phyloP scores from a whole-genome alignment of 2,797 vertebrate species.

The Typhlichthys subterraneus region DNA sequence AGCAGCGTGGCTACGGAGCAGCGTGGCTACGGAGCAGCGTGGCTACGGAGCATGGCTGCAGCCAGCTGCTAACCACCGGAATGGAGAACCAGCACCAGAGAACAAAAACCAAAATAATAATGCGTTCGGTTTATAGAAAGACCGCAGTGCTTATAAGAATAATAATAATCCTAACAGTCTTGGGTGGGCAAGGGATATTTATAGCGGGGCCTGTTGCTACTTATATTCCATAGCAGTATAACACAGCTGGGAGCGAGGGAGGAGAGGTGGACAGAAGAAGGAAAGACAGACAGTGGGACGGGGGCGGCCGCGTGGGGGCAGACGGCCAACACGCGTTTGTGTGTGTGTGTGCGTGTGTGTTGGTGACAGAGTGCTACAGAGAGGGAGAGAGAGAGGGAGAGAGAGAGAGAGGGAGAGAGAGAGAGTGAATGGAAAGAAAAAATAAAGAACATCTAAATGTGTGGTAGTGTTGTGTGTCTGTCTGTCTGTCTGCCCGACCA shows the following conservation, averaged over 20 bases:
- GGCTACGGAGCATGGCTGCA: not conserved
- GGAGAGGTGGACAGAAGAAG: slow-evolving; percentile 51
- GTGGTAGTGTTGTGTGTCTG: slow-evolving; percentile 2
- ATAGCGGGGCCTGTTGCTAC: slow-evolving; percentile 66
- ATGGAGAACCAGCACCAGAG: slow-evolving; percentile 14
- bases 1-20: not conserved
- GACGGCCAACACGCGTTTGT: slow-evolving; percentile 30
- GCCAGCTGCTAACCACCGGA: slow-evolving; percentile 24
- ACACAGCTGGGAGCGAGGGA: slow-evolving; percentile 69
- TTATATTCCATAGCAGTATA: slow-evolving; percentile 67
- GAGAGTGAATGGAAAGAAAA: not conserved
- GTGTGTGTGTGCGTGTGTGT: slow-evolving; percentile 15
- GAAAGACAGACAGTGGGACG: slow-evolving; percentile 26
- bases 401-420: slow-evolving; percentile 5
- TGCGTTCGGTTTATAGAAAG: slow-evolving; percentile 61
- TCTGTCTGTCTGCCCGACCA: slow-evolving; percentile 3
- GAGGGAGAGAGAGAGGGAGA: slow-evolving; percentile 17
- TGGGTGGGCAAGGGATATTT: slow-evolving; percentile 76
- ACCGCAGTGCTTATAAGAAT: slow-evolving; percentile 72
- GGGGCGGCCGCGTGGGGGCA: slow-evolving; percentile 21
- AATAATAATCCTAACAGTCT: slow-evolving; percentile 79
- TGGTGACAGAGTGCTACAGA: not conserved
- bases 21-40: too few species aligned
- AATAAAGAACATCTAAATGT: not conserved
- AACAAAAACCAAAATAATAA: slow-evolving; percentile 70